These are phyloP conservation scores for Cataglyphis cursor DNA, from an alignment of 2,888 invertebrate genomes.

Conservation along the genomic window DNA sequence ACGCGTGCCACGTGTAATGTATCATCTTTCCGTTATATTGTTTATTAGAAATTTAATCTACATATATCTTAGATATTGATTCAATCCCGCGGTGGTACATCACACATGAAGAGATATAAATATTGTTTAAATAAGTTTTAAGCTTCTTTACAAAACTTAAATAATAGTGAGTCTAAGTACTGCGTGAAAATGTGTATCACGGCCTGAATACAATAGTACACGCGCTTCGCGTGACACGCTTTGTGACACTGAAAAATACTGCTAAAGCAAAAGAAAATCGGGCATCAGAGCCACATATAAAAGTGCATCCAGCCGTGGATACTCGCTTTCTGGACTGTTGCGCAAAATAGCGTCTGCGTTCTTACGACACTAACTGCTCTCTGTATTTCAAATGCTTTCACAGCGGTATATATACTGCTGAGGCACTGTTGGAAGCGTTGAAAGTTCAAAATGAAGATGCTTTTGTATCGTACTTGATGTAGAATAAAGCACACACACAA, in stretches of 20 bases:
- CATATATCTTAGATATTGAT: conserved; percentile 8
- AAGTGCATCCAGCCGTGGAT: conserved; percentile 31
- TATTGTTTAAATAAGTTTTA: not conserved
- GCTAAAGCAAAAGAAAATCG: conserved; percentile 45
- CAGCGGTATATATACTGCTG: conserved; percentile 20
- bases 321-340: conserved; percentile 39
- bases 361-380: conserved; percentile 38
- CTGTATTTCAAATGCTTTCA: conserved; percentile 47
- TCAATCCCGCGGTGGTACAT: not conserved
- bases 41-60: conserved; percentile 13
- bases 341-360: conserved; percentile 42
- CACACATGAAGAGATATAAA: not conserved
- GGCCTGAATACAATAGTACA: conserved; percentile 1
- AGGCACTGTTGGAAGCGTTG: conserved; percentile 34
- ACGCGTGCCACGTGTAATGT: conserved; percentile 58
- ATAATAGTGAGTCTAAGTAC: not conserved
- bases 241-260: conserved; percentile 45
- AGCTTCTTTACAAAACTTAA: not conserved
- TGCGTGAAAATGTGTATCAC: not conserved
- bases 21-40: conserved; percentile 44
- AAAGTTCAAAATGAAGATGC: conserved; percentile 17
- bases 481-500: not conserved
- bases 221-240: conserved; percentile 22
- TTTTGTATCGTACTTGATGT: not conserved
- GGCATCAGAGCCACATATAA: conserved; percentile 17